Percentiles rank a stretch among this genome's conserved stretches.
These are phyloP conservation scores for Pyrocoelia pectoralis DNA, from an alignment of 2,888 invertebrate species.

Conservation along the genomic window DNA sequence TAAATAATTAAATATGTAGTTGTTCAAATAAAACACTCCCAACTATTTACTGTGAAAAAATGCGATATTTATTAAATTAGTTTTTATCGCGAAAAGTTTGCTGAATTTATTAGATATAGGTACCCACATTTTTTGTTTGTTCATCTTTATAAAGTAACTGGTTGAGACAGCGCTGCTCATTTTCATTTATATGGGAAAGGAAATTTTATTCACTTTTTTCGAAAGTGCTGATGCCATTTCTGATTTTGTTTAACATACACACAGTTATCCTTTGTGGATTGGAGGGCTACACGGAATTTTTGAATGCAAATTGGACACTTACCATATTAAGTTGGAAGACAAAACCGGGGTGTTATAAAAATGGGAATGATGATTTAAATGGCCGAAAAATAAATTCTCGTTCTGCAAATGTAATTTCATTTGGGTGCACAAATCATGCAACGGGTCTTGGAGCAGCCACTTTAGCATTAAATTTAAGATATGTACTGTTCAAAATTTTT, in stretches of 20 bases:
- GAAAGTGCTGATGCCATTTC: too few relatives aligned
- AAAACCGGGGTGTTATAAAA: constrained; percentile 55
- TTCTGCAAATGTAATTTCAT: constrained; percentile 51
- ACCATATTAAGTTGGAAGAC: constrained; percentile 57
- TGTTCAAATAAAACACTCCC: too few relatives aligned
- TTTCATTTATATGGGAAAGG: too few relatives aligned
- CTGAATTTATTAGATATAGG: too few relatives aligned
- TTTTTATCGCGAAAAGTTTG: too few relatives aligned
- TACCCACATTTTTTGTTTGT: too few relatives aligned
- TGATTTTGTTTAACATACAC: background rate
- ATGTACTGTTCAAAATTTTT: background rate
- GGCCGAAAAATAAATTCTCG: constrained; percentile 37
- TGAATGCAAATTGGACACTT: constrained; percentile 51
- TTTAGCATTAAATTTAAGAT: constrained; percentile 50
- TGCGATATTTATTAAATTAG: too few relatives aligned
- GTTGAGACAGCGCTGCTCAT: too few relatives aligned
- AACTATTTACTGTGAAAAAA: too few relatives aligned
- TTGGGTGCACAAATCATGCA: constrained; percentile 59
- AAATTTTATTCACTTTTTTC: too few relatives aligned
- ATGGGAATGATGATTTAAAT: constrained; percentile 8
- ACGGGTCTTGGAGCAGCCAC: constrained; percentile 59
- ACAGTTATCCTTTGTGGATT: constrained; percentile 61
- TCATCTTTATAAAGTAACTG: too few relatives aligned
- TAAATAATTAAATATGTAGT: too few relatives aligned
- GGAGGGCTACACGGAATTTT: constrained; percentile 60